Evolutionary conservation across 2,888 invertebrate genomes (phyloP).

Genomic region (Oasisia sp.): DNA sequence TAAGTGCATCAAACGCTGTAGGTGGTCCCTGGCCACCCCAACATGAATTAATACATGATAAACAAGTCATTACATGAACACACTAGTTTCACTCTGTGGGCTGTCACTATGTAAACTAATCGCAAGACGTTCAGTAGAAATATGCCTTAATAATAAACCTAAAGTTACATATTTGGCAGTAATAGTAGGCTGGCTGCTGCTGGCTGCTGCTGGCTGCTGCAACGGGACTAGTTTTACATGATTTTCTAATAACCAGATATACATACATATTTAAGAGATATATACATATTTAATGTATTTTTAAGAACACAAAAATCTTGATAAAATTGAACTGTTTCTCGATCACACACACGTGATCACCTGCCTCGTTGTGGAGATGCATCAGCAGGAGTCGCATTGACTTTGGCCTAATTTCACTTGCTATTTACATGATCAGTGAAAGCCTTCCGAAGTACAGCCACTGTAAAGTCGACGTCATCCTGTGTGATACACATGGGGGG

Average conservation of each 20-base stretch:
- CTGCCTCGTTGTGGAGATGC: background rate
- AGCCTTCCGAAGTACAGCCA: constrained; percentile 56
- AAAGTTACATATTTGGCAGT: background rate
- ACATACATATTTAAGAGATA: background rate
- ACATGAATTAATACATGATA: background rate
- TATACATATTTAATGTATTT: background rate
- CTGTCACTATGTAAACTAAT: background rate
- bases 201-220: background rate
- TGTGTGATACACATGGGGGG: constrained; percentile 94
- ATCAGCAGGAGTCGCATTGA: background rate
- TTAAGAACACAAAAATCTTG: background rate
- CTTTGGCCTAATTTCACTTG: background rate
- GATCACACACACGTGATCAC: background rate
- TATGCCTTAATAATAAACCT: background rate
- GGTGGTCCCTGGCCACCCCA: background rate
- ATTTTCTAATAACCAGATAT: background rate
- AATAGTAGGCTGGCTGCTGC: no score
- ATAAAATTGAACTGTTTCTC: background rate
- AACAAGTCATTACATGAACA: no score
- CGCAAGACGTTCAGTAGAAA: background rate
- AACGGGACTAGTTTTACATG: background rate
- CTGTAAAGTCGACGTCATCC: constrained; percentile 77
- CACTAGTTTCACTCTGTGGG: no score
- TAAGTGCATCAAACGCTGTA: no score
- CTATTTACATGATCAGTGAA: constrained; percentile 36